Evolutionary conservation across 2,888 invertebrate species (phyloP), one percentile per base, ranked within the genome.

Genomic region (Rhyacophila evoluta): DNA sequence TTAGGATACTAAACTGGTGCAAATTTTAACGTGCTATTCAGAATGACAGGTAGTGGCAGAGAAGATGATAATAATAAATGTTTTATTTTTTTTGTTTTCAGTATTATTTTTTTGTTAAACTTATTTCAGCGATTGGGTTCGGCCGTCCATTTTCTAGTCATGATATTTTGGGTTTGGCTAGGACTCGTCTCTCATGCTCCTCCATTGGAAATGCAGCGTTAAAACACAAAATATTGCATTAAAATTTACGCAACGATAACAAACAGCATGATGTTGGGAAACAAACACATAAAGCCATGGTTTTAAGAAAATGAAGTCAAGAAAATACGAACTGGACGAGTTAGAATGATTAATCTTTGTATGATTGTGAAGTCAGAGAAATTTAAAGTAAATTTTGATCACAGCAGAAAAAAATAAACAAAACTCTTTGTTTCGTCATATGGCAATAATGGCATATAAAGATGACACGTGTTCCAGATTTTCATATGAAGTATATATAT

Each of bases 181-280:
- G 78, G 78, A 80, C 82, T 80, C 82, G 28, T 79, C 82, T 82
- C 80, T 82, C 82, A 82, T 82, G 81, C 82, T 82, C 81, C 82
- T 82, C 81, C 82, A 78, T 78, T 74, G 74, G 80, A 78, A 82
- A 81, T 79, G 82, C 82, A 79, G 82, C 82, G 78, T 79, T 80
- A 79, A 81, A 75, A 76, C 39, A 71, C 39, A 75, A 38, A 75
- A 28, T 27, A 25, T 36, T 25, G 37, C 72, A 72, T 72, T 72
- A 72, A 72, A 72, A 33, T 37, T 69, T 69, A 69, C 28, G 55
- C 55, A 55, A 55, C 55, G 19, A 55, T 55, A 25, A 55, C 25
- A 55, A 55, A 55, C 55, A 55, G 55, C 55, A 55, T 55, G 55
- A 55, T 55, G 12, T 55, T 19, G 55, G 55, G 55, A 55, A 55